phyloP scores from a whole-genome alignment of 64 coral and sea anemone species.

The Porites australiensis region DNA sequence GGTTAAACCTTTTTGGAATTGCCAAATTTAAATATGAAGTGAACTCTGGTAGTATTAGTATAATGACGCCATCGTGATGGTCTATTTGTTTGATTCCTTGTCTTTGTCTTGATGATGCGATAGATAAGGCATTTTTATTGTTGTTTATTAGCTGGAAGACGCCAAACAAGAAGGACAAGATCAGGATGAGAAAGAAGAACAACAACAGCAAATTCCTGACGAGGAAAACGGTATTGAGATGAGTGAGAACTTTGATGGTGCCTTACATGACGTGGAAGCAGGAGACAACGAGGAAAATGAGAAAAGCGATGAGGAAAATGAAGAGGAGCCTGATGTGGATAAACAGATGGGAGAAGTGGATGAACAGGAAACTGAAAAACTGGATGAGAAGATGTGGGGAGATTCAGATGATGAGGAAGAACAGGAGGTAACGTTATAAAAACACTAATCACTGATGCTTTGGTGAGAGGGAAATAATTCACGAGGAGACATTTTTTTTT shows the following conservation, averaged over 20 bases:
- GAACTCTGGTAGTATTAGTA: too few relatives aligned
- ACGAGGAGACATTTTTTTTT: too few relatives aligned
- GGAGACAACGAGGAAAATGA: constrained; percentile 58
- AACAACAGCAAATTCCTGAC: constrained; percentile 90
- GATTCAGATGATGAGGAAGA: constrained; percentile 95
- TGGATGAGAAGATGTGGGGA: constrained; percentile 97
- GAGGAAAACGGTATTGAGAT: constrained; percentile 98
- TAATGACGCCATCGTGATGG: too few relatives aligned
- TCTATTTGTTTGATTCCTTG: too few relatives aligned
- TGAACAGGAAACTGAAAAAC: constrained; percentile 72
- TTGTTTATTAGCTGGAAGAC: constrained; percentile 75
- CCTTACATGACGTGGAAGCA: constrained; percentile 82
- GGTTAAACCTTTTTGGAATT: too few relatives aligned
- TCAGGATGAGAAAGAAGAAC: constrained; percentile 67
- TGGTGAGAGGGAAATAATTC: too few relatives aligned
- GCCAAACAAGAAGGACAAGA: constrained; percentile 83
- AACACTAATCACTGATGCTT: too few relatives aligned
- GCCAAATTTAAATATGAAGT: too few relatives aligned
- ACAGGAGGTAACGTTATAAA: constrained; percentile 42
- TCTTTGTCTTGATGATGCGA: not conserved
- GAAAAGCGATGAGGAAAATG: constrained; percentile 68
- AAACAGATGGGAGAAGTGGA: constrained; percentile 96
- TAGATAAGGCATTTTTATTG: not conserved
- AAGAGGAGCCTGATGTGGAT: constrained; percentile 81
- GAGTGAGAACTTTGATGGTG: constrained; percentile 95